These are phyloP conservation scores for Cacatua alba DNA, from an alignment of 2,113 vertebrate genomes.

Conservation along the genomic window DNA sequence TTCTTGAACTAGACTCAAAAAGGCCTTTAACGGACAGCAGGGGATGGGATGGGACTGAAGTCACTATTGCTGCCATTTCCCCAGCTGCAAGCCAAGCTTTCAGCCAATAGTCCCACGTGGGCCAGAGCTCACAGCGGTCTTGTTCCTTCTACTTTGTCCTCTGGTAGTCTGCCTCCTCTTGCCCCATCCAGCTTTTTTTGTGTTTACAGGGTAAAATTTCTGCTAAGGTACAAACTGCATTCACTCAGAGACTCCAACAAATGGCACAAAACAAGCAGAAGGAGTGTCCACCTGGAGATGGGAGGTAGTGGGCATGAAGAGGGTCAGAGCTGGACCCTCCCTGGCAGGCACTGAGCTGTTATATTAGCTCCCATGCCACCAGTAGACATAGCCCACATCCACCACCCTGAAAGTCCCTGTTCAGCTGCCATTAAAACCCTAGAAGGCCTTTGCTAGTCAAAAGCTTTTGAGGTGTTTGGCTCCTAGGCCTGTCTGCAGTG, in stretches of 20 bases:
- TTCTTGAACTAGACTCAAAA: not conserved
- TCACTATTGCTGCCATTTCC: not conserved
- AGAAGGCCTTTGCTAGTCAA: not conserved
- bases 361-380: not conserved
- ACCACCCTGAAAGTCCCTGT: not conserved
- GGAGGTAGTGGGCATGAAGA: not conserved
- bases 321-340: not conserved
- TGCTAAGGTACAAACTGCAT: not conserved
- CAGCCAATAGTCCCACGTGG: not conserved
- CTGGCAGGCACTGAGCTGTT: not conserved
- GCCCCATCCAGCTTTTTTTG: not conserved
- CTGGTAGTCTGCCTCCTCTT: not conserved
- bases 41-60: not conserved
- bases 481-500: not conserved
- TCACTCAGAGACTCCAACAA: not conserved
- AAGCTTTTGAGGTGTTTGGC: not conserved
- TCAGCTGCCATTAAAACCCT: not conserved
- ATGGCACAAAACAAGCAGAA: not conserved
- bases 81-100: not conserved
- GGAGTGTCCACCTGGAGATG: not conserved
- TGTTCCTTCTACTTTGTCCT: not conserved
- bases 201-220: not conserved
- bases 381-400: not conserved
- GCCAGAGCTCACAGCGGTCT: not conserved
- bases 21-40: not conserved